Evolutionary conservation across 2,888 invertebrate species (phyloP), one percentile per base, ranked within the genome.

Genomic region (Synergus itoensis): DNA sequence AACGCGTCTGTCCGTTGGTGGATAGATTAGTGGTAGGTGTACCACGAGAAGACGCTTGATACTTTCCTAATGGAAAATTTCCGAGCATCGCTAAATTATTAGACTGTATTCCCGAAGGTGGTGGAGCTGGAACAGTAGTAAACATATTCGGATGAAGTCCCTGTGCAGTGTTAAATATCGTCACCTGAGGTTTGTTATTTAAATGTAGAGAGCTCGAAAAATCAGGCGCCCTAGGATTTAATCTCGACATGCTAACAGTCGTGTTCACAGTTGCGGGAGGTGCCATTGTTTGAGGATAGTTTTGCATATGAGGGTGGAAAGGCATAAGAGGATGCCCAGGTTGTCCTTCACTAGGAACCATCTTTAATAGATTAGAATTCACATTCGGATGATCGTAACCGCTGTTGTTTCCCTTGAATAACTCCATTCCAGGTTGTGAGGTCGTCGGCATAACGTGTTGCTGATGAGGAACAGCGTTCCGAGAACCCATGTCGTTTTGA

Each of bases 221-320:
- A 88, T 96, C 96, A 0, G 97, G 96, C 5, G 97, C 96, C 86
- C 97, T 95, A 0, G 97, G 96, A 92, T 97, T 97, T 62, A 97
- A 93, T 78, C 96, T 94, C 62, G 95, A 95, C 93, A 94, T 94
- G 77, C 93, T 93, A 81, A 94, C 93, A 28, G 94, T 93, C 43
- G 93, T 93, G 82, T 90, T 89, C 80, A 92, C 89, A 84, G 92
- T 88, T 83, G 88, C 86, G 82, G 91, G 81, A 84, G 89, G 80
- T 48, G 85, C 81, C 73, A 88, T 87, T 1, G 91, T 89, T 65
- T 91, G 92, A 4, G 91, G 84, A 77, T 88, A 91, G 65, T 87
- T 90, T 65, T 85, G 87, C 86, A 92, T 90, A 64, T 91, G 91
- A 5, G 91, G 89, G 64, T 90, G 91, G 21, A 88, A 89, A 7